A percentile compares a stretch with the other conserved stretches of the same genome.
These are phyloP conservation scores for Cephalopholis sonnerati DNA, from an alignment of 2,113 vertebrate species.

Conservation along the genomic window DNA sequence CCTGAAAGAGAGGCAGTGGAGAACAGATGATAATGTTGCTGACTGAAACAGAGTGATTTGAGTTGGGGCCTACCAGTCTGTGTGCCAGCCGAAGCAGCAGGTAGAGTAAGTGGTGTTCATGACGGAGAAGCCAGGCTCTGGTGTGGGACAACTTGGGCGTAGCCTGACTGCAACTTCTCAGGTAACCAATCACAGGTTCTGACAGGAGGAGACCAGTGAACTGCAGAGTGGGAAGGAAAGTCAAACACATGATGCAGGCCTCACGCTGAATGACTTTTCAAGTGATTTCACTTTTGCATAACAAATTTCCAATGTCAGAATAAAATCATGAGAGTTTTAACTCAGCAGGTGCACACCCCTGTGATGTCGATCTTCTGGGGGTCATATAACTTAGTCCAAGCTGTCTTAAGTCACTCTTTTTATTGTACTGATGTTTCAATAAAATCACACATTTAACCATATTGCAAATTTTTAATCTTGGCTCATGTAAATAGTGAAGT, in stretches of 20 bases:
- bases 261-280: too few species aligned
- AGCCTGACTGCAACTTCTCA: conserved; percentile 82
- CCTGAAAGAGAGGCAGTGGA: background rate
- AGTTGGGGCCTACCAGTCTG: conserved; percentile 84
- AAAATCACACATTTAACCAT: too few species aligned
- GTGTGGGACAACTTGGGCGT: conserved; percentile 85
- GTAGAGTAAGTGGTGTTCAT: conserved; percentile 94
- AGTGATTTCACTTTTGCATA: too few species aligned
- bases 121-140: conserved; percentile 89
- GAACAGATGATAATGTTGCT: background rate
- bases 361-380: too few species aligned
- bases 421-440: too few species aligned
- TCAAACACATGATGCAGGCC: background rate
- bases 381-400: too few species aligned
- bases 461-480: too few species aligned
- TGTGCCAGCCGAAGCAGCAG: conserved; percentile 87
- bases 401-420: too few species aligned
- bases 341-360: too few species aligned
- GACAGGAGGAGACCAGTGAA: conserved; percentile 77
- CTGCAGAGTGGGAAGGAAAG: conserved; percentile 52
- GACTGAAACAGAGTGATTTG: background rate
- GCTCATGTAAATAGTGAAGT: too few species aligned
- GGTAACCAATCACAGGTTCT: conserved; percentile 85
- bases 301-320: too few species aligned
- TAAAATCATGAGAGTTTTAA: too few species aligned